Base-by-base conservation (phyloP, 2,888 invertebrate genomes). In the Callyntrura sp. region DNA sequence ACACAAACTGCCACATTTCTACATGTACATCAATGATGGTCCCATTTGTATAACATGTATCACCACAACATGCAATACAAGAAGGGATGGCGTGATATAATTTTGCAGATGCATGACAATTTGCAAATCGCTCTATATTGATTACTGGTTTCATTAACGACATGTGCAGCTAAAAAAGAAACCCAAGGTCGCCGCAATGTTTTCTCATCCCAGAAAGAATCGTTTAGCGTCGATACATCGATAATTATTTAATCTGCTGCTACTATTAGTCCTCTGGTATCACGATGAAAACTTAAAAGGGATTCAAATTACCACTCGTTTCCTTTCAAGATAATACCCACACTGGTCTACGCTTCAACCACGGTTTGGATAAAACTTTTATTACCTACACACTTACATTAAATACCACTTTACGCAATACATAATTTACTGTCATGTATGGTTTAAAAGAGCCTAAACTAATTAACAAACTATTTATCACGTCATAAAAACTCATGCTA, bases 141-240 rank as follows among this genome's bases (percentile, higher is more conserved):
- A n/a, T 25, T 62, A 11, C 25, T 62, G 8, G 57, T 57, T 57
- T 17, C 28, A 11, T 62, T 11, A 17, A 23, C 9, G n/a, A 62
- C 8, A 62, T 62, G 62, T 65, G 48, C 6, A 68, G 11, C 14
- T 28, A 35, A 81, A 60, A 62, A 60, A 43, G 20, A 76, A 43
- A 17, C 1, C 60, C 81, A 81, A 81, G 81, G 81, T 81, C 81
- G 35, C 43, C 28, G 11, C 23, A n/a, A n/a, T 17, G 35, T 73
- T 73, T 73, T 73, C 73, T 48, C 73, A 73, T 12, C 11, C 11
- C 4, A 65, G 4, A 65, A 28, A 28, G 65, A 65, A 25, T 65
- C 65, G 14, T 25, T 65, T 65, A 14, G n/a, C n/a, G n/a, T n/a
- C n/a, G n/a, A n/a, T n/a, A n/a, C n/a, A n/a, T n/a, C n/a, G n/a